Evolutionary conservation across 2,888 invertebrate species (phyloP), one percentile per base, ranked within the genome.

Genomic region (Callyntrura guangdongensis): DNA sequence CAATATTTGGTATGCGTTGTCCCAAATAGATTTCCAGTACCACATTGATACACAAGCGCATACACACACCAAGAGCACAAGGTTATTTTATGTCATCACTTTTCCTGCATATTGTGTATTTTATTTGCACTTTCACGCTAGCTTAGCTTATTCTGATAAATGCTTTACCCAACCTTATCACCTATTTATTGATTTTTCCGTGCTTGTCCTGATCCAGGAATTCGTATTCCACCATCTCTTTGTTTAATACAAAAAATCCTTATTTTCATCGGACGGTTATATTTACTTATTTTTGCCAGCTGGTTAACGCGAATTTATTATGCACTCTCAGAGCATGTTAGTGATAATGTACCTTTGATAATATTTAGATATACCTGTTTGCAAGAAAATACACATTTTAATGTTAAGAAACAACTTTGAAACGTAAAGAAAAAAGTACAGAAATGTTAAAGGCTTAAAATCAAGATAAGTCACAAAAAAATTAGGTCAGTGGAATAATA

Each of bases 401-500:
- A 20, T 36, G 45, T n/a, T 17, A 69, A 17, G 17, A 69, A 45
- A 45, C 0, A 69, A 69, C 74, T 36, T 36, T 6, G 36, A 36
- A 36, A 72, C 12, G 47, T 12, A 74, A 49, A 74, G 22, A 47
- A 12, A 74, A 20, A 83, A 83, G 36, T 14, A 59, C 9, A 81
- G 27, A 36, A 59, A 1, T 82, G 14, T 6, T 14, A 74, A 53
- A n/a, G n/a, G n/a, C 3, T 12, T 47, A 77, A 77, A 53, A 89
- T 83, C 84, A 77, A 89, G 84, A 84, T 89, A 77, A 83, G 74
- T 88, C 72, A 59, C 64, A 84, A 53, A 49, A 53, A 88, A 89
- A 77, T 77, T 89, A 74, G 89, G 89, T 89, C 84, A 89, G 77
- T 84, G 67, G 89, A 89, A 89, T 89, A 83, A 89, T 89, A 89